Base-by-base conservation (phyloP, 2,113 vertebrate genomes). In the Saccopteryx leptura region DNA sequence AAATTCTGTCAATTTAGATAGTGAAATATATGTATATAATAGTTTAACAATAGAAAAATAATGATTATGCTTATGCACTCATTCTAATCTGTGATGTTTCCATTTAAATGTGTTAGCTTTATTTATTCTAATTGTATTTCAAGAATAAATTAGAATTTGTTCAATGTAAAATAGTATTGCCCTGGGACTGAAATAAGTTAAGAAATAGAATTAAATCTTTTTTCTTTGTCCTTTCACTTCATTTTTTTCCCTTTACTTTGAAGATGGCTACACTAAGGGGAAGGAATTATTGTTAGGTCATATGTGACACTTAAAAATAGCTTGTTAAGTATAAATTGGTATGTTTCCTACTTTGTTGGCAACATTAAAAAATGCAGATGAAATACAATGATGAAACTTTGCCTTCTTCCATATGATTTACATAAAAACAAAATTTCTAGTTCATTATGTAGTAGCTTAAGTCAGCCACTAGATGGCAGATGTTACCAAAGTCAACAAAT, bases 391-490 rank as follows among this genome's bases (percentile, higher is more conserved):
- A 54, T 19, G 28, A 81, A 93, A 68, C 6, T 12, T 69, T 88
- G 6, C 12, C 28, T 3, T 78, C 7, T 19, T 90, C 14, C 9
- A 0, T 39, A 6, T 66, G 61, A 80, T 69, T 74, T 69, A 54
- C 9, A 61, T 11, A 71, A 86, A 81, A 95, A 81, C 54, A 63
- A 50, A 75, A 92, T 28, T 89, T 92, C 11, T 72, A 23, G 7
- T 87, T 94, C 12, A 18, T 86, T 33, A 11, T 19, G 10, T 50
- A 91, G 65, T 96, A 76, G 13, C 75, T 81, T 28, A 84, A 78
- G 1, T 54, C 28, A 86, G 66, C 93, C 97, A 98, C 96, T 91
- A 97, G 97, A 95, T 97, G 97, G 97, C 96, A 96, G 60, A 93
- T 81, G 78, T 83, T 93, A 94, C 96, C 95, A 90, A 82, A 87